Evolutionary conservation across 2,888 invertebrate species (phyloP), one percentile per base, ranked within the genome.

Genomic region (Limenitis camilla): DNA sequence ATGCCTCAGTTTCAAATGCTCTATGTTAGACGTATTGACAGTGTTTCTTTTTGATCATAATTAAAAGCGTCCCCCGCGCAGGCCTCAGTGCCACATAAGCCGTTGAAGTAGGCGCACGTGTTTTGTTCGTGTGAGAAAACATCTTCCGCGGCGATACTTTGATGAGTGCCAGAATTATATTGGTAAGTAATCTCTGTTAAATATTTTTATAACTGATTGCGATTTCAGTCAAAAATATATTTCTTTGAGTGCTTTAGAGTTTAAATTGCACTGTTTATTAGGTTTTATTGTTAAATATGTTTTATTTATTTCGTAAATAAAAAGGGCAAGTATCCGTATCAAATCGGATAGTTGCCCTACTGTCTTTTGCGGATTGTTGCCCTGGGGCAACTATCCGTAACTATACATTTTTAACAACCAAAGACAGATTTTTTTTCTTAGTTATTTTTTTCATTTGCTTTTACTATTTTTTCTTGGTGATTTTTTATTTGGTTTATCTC

Each of bases 201-300:
- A 35, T 35, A 35, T 35, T 35, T 35, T 35, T 35, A 35, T 35
- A 4, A 35, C 35, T 35, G 35, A 35, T 35, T 35, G 8, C 35
- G 8, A 43, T 41, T 43, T 49, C 39, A 38, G 53, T 53, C 45
- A 53, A 47, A 32, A 32, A 32, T 6, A 32, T 44, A 44, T 38
- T 38, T 38, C 9, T 38, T 38, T 38, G 7, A 8, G n/a, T 38
- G 38, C 38, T 8, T 38, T 38, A 38, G 38, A 38, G 38, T 10
- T 38, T 38, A 38, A 8, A n/a, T 38, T 38, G n/a, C n/a, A n/a
- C n/a, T n/a, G n/a, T n/a, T n/a, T n/a, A n/a, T n/a, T n/a, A n/a
- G n/a, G n/a, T n/a, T n/a, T n/a, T n/a, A n/a, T n/a, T n/a, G n/a
- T n/a, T n/a, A n/a, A n/a, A n/a, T n/a, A n/a, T n/a, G n/a, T 38